These are phyloP conservation scores for Aleiodes leptofemur DNA, from an alignment of 2,888 invertebrate genomes.

Conservation along the genomic window DNA sequence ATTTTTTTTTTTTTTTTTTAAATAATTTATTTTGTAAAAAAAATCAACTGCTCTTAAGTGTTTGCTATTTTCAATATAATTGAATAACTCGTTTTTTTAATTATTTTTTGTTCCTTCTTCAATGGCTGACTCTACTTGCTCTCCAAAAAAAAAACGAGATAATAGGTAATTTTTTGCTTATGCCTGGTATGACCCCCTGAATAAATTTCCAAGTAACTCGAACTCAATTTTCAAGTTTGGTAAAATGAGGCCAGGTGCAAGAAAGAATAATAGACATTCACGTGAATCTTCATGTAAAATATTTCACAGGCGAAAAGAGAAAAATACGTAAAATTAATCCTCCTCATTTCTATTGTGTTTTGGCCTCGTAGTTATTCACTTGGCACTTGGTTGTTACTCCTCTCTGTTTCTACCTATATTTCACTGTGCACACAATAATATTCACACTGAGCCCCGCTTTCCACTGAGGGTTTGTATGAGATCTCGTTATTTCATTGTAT, in stretches of 20 bases:
- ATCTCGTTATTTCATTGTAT: conserved; percentile 26
- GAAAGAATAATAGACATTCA: neutral
- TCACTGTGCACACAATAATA: conserved; percentile 19
- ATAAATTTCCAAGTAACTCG: conserved; percentile 9
- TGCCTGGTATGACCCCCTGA: neutral
- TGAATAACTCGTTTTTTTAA: neutral
- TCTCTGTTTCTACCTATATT: conserved; percentile 2
- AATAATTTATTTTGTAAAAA: no score
- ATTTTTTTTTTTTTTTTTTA: no score
- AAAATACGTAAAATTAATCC: conserved; percentile 22
- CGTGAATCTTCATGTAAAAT: conserved; percentile 14
- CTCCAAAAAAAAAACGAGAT: neutral
- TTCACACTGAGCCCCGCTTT: neutral
- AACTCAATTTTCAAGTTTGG: conserved; percentile 12
- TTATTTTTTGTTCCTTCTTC: neutral
- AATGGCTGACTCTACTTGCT: neutral
- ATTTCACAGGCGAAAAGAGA: conserved; percentile 8
- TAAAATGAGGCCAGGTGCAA: conserved; percentile 24
- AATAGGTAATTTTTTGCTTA: neutral
- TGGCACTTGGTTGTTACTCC: neutral
- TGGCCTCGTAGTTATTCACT: conserved; percentile 1
- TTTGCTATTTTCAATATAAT: no score
- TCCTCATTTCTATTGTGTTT: conserved; percentile 23
- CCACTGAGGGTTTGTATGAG: conserved; percentile 13
- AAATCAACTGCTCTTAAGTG: no score